Conservation (phyloP, 1,140 invertebrate species). For the Charaxes varanes region DNA sequence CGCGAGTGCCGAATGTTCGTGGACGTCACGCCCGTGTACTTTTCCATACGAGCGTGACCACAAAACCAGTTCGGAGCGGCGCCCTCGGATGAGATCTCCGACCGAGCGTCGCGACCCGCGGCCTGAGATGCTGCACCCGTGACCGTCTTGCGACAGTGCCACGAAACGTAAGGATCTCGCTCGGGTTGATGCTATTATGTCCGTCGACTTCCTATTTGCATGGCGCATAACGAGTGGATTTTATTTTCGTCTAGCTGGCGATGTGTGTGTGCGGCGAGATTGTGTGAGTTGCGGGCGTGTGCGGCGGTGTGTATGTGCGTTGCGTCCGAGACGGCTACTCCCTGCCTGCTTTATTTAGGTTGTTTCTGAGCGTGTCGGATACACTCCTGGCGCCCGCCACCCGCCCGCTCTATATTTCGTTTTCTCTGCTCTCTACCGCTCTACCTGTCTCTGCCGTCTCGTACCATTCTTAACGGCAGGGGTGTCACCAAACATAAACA, state of each 20-base stretch:
- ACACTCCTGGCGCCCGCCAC: constrained; percentile 29
- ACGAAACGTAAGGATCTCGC: constrained; percentile 70
- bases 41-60: constrained; percentile 52
- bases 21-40: constrained; percentile 54
- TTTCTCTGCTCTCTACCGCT: constrained; percentile 29
- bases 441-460: neutral
- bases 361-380: constrained; percentile 58
- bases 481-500: too few relatives aligned
- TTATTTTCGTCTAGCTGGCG: constrained; percentile 66
- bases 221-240: constrained; percentile 69
- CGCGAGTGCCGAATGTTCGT: constrained; percentile 64
- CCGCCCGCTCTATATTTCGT: constrained; percentile 30
- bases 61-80: constrained; percentile 55
- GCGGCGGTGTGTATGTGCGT: constrained; percentile 36
- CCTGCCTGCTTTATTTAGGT: constrained; percentile 69
- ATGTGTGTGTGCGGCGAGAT: constrained; percentile 45
- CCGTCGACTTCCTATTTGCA: constrained; percentile 68
- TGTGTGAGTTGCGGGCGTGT: constrained; percentile 37
- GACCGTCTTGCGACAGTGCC: constrained; percentile 68
- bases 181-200: constrained; percentile 50
- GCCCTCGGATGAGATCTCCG: constrained; percentile 59
- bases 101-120: constrained; percentile 48
- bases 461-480: neutral
- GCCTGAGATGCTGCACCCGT: constrained; percentile 68
- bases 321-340: constrained; percentile 56